These are phyloP conservation scores for Cichladusa arquata DNA, from an alignment of 2,113 vertebrate genomes.

Conservation along the genomic window DNA sequence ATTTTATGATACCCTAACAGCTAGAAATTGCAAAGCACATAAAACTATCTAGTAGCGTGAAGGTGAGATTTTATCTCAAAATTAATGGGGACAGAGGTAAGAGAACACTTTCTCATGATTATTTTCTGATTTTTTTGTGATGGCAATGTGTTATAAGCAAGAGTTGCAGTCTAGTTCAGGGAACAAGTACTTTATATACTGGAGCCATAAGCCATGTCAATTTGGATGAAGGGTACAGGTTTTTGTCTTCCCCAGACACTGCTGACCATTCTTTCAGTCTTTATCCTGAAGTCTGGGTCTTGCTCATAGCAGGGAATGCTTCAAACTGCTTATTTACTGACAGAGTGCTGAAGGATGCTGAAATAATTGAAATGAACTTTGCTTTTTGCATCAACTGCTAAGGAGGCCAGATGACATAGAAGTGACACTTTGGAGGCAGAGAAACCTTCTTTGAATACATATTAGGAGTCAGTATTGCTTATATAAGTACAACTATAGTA, in stretches of 20 bases:
- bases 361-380: slow-evolving; percentile 20
- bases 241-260: neutral
- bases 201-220: neutral
- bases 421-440: neutral
- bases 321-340: neutral
- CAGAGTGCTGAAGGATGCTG: neutral
- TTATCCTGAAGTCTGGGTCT: neutral
- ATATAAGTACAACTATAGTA: neutral
- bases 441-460: neutral
- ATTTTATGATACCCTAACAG: neutral
- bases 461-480: neutral
- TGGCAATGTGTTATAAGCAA: neutral
- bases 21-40: neutral
- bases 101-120: neutral
- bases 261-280: neutral
- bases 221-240: neutral
- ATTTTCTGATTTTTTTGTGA: neutral
- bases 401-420: neutral
- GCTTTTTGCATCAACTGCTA: neutral
- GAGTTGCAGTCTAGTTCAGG: neutral
- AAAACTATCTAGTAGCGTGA: neutral
- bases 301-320: fast-evolving
- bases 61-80: neutral
- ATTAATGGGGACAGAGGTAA: neutral
- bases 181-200: neutral